Evolutionary conservation across 2,113 vertebrate species (phyloP), one percentile per base, ranked within the genome.

Genomic region (Rhabdomys dilectus): DNA sequence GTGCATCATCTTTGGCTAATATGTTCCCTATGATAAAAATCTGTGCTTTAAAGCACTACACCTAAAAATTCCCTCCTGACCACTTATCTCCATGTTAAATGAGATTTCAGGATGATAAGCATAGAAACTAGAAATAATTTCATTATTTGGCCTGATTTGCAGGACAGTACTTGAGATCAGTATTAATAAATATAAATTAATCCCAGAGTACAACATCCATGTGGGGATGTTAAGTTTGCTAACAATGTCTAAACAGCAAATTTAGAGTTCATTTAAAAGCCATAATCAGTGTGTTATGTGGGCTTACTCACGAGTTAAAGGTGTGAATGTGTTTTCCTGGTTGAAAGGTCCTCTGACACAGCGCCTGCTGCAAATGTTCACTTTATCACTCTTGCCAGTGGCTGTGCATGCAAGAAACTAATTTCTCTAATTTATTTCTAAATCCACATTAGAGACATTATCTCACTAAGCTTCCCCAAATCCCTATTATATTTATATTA

Each of bases 391-490:
- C 92, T 97, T 78, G 88, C 91, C 97, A 97, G 92, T 94, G 92
- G 73, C 92, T 93, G 92, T 78, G 72, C 86, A 97, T 11, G 12
- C 91, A 95, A 91, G 92, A 96, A 97, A 95, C 82, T 96, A 97
- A 97, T 98, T 97, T 97, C 56, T 96, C 89, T 91, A 97, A 97
- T 98, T 97, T 97, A 97, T 97, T 97, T 93, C 91, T 97, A 96
- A 98, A 96, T 97, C 94, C 96, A 96, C 91, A 94, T 97, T 97
- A 96, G 77, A 98, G 96, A 97, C 96, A 97, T 97, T 98, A 98
- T 98, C 96, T 97, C 94, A 97, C 88, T 97, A 97, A 98, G 94
- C 96, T 97, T 89, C 42, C 89, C 85, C 92, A 97, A 97, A 97
- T 97, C 95, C 96, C 62, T 97, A 96, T 97, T 97, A 97, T 97